Evolutionary conservation across 2,113 vertebrate genomes (phyloP).

Genomic region (Larimichthys polyactis): DNA sequence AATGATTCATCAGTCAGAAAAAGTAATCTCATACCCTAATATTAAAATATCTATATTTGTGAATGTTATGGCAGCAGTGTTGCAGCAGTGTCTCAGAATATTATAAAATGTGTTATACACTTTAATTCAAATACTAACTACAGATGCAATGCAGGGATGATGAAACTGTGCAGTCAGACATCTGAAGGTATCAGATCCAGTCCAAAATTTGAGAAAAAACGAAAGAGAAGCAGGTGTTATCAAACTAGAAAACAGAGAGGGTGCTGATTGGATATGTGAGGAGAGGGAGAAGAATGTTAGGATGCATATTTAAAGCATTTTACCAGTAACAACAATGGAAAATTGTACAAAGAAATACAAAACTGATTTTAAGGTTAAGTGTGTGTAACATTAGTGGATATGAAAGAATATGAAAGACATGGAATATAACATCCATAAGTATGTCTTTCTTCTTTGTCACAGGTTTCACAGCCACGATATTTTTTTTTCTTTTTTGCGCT

Average conservation of each 20-base stretch:
- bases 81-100: constrained; percentile 4
- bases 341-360: too few species aligned
- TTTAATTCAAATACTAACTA: constrained; percentile 1
- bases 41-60: neutral
- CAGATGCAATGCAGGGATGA: constrained; percentile 19
- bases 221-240: neutral
- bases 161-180: constrained; percentile 24
- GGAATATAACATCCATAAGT: too few species aligned
- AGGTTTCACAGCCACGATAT: too few species aligned
- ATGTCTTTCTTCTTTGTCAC: too few species aligned
- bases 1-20: neutral
- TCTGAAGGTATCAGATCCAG: constrained; percentile 1
- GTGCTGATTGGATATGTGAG: neutral
- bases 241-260: neutral
- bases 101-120: constrained; percentile 8
- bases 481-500: too few species aligned
- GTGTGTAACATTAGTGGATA: too few species aligned
- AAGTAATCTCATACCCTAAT: neutral
- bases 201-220: neutral
- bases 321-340: neutral
- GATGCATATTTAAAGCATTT: neutral
- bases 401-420: too few species aligned
- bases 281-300: neutral
- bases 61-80: neutral
- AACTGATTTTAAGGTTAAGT: too few species aligned